These are phyloP conservation scores for Ctenodactylus gundi DNA, from an alignment of 2,113 vertebrate species.

Conservation along the genomic window DNA sequence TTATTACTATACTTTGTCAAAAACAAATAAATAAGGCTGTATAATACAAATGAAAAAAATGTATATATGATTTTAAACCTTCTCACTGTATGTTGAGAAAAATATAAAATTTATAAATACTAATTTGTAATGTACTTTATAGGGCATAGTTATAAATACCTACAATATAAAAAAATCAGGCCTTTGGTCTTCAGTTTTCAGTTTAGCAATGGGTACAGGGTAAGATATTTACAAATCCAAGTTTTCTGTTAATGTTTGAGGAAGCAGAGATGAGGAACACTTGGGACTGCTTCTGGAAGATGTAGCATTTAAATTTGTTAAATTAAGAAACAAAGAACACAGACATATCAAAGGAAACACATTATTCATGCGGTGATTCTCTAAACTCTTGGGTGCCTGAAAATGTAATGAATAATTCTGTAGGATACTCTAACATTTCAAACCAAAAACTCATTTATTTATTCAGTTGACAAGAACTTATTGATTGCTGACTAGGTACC, in stretches of 20 bases:
- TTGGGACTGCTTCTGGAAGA: background rate
- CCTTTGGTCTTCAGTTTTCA: background rate
- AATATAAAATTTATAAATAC: background rate
- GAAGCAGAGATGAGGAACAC: background rate
- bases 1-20: background rate
- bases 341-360: background rate
- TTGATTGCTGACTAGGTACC: background rate
- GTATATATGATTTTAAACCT: background rate
- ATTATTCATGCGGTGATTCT: background rate
- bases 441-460: background rate
- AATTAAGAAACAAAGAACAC: background rate
- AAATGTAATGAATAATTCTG: constrained; percentile 62
- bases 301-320: constrained; percentile 20
- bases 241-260: background rate
- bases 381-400: background rate
- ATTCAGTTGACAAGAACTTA: constrained; percentile 50
- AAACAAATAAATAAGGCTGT: background rate
- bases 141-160: background rate
- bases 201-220: background rate
- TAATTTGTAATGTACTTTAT: background rate
- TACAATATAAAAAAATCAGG: background rate
- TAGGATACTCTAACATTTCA: background rate
- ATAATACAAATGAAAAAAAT: background rate
- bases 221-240: background rate
- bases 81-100: background rate